Percentiles rank a stretch among this genome's conserved stretches.
These are phyloP conservation scores for Heliconius eleuchia DNA, from an alignment of 1,140 invertebrate species.

Conservation along the genomic window DNA sequence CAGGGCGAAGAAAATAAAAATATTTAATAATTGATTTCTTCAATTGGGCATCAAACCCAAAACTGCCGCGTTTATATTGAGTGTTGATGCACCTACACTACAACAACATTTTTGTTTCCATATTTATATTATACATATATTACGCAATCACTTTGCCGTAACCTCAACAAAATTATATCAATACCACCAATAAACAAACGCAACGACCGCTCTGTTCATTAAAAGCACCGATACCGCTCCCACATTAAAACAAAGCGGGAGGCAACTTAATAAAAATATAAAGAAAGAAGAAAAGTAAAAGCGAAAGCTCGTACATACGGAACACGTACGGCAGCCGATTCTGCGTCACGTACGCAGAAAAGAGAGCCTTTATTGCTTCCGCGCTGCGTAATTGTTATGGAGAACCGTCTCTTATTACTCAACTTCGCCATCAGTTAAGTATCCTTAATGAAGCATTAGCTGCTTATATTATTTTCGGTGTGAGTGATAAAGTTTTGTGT, in stretches of 20 bases:
- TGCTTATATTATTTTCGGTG: conserved; percentile 26
- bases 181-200: background rate
- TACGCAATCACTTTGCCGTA: background rate
- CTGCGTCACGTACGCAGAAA: conserved; percentile 69
- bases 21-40: too few species aligned
- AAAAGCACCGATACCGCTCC: background rate
- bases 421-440: conserved; percentile 58
- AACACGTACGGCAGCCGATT: conserved; percentile 68
- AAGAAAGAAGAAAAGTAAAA: conserved; percentile 57
- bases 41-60: too few species aligned
- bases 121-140: background rate
- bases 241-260: conserved; percentile 26
- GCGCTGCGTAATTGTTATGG: conserved; percentile 73
- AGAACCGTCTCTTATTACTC: conserved; percentile 69
- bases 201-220: background rate
- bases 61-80: too few species aligned
- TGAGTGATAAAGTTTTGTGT: background rate
- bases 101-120: too few species aligned
- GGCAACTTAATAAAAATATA: conserved; percentile 37
- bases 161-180: background rate
- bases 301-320: conserved; percentile 57
- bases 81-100: too few species aligned
- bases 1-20: too few species aligned
- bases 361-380: conserved; percentile 76
- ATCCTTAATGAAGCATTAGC: conserved; percentile 42